These are phyloP conservation scores for Cryptotermes secundus DNA, from an alignment of 1,140 invertebrate species.

Conservation along the genomic window DNA sequence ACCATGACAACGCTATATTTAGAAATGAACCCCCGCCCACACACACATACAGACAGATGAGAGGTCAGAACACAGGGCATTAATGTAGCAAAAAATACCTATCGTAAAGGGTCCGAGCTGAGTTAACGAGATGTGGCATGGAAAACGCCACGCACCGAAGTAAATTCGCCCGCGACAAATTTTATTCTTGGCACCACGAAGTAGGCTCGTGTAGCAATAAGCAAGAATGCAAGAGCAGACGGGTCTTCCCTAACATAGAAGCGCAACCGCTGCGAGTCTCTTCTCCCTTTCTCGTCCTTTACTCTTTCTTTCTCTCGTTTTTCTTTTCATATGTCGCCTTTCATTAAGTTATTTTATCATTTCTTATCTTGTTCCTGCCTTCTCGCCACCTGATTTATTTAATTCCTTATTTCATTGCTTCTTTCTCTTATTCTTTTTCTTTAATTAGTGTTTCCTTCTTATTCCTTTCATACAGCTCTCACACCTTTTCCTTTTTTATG, in stretches of 20 bases:
- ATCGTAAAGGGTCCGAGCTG: no score
- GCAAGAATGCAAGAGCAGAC: no score
- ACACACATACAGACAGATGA: not conserved
- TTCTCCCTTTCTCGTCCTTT: not conserved
- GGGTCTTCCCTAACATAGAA: no score
- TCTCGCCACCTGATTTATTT: not conserved
- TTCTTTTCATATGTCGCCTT: not conserved
- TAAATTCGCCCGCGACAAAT: no score
- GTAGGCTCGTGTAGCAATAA: no score
- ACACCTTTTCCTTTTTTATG: not conserved
- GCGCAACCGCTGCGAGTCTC: no score
- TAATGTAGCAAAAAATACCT: not conserved
- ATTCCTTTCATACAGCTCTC: no score
- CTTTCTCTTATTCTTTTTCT: not conserved
- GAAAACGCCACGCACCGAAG: no score
- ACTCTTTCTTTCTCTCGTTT: not conserved
- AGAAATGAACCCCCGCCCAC: not conserved
- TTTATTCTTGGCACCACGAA: no score
- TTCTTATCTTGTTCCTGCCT: not conserved
- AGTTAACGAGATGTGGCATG: no score
- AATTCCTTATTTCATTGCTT: not conserved
- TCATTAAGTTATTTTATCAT: no score
- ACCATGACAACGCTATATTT: constrained; percentile 3
- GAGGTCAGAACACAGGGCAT: not conserved
- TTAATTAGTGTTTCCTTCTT: not conserved